Evolutionary conservation across 2,113 vertebrate genomes (phyloP).

Genomic region (Cranoglanis bouderius): DNA sequence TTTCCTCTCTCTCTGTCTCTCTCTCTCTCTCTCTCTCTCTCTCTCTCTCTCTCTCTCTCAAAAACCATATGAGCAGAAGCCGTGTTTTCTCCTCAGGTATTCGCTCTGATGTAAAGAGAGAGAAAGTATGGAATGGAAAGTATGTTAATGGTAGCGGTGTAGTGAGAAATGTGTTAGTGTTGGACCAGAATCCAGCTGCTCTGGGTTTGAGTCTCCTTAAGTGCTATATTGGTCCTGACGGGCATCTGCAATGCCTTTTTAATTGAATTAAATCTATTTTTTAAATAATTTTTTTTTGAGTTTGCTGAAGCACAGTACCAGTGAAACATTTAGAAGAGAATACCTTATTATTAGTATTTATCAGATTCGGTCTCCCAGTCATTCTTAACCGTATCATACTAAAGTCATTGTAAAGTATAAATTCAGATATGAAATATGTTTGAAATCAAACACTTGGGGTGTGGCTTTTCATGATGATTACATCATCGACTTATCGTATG

Average conservation of each 20-base stretch:
- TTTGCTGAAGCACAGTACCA: not conserved
- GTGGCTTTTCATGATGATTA: not conserved
- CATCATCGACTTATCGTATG: no score
- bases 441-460: not conserved
- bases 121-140: conserved; percentile 36
- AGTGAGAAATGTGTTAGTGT: conserved; percentile 29
- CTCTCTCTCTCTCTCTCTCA: not conserved
- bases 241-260: not conserved
- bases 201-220: not conserved
- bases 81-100: not conserved
- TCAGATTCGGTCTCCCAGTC: not conserved
- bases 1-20: not conserved
- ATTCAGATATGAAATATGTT: not conserved
- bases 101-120: not conserved
- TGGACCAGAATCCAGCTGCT: conserved; percentile 25
- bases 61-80: not conserved
- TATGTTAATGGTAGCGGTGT: conserved; percentile 33
- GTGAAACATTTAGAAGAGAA: not conserved
- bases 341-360: not conserved
- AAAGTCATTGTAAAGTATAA: not conserved
- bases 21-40: no score
- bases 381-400: not conserved
- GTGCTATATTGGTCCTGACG: not conserved
- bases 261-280: not conserved
- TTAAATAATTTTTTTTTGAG: not conserved